Evolutionary conservation across 2,888 invertebrate species (phyloP).

Genomic region (Drymonia ruficornis): DNA sequence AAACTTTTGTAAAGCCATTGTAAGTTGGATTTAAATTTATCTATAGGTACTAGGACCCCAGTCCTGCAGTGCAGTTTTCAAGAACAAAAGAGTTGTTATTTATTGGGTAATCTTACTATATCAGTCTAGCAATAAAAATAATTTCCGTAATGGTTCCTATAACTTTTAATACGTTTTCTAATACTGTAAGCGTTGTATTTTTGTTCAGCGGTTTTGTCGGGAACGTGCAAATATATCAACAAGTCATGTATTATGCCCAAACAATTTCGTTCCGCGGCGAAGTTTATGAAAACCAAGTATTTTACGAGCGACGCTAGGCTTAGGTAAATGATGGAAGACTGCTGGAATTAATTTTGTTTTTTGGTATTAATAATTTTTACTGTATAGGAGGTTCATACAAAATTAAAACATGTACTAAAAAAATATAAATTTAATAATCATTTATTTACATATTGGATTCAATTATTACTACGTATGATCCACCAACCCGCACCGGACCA

Average conservation of each 20-base stretch:
- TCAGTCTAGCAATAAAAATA: neutral
- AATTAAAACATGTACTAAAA: neutral
- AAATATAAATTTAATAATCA: no score
- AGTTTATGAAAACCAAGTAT: conserved; percentile 29
- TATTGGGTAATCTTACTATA: no score
- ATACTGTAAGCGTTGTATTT: conserved; percentile 11
- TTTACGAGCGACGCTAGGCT: conserved; percentile 20
- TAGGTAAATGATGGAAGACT: conserved; percentile 14
- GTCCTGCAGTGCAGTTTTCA: no score
- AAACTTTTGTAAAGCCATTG: no score
- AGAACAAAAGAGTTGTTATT: no score
- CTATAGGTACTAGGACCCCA: no score
- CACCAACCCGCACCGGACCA: no score
- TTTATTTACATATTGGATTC: no score
- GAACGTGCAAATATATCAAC: conserved; percentile 18
- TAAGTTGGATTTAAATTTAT: no score
- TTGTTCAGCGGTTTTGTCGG: conserved; percentile 15
- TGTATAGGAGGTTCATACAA: neutral
- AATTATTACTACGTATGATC: no score
- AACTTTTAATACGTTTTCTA: conserved; percentile 26
- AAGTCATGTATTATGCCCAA: conserved; percentile 24
- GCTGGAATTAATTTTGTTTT: conserved; percentile 1
- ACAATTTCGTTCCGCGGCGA: conserved; percentile 24
- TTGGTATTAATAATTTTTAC: neutral
- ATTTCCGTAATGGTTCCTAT: neutral